These are phyloP conservation scores for Epinephelus lanceolatus DNA, from an alignment of 2,113 vertebrate genomes.

Conservation along the genomic window DNA sequence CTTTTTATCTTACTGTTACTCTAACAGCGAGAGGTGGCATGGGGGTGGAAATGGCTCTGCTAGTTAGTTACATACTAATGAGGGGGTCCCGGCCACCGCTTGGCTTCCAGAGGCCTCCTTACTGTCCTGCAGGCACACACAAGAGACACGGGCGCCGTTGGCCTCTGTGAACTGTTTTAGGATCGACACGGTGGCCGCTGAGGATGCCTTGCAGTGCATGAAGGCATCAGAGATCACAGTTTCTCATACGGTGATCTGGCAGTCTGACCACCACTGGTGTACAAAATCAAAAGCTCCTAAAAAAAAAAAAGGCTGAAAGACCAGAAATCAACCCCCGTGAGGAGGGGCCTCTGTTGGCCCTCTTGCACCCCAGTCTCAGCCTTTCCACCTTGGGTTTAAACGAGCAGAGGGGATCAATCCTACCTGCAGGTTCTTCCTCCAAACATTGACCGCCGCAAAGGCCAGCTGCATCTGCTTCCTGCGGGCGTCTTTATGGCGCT, in stretches of 20 bases:
- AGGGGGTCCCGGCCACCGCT: constrained; percentile 81
- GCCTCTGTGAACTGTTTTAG: constrained; percentile 53
- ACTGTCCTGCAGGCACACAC: constrained; percentile 87
- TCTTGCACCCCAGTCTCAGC: constrained; percentile 9
- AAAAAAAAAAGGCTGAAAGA: constrained; percentile 15
- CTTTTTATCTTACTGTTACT: constrained; percentile 47
- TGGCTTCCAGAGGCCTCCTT: constrained; percentile 83
- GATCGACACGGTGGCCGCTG: constrained; percentile 59
- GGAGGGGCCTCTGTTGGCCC: constrained; percentile 29
- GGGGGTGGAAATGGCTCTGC: constrained; percentile 63
- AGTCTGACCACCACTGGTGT: constrained; percentile 8
- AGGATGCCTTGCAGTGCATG: constrained; percentile 15
- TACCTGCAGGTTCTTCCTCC: constrained; percentile 99
- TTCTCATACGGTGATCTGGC: constrained; percentile 23
- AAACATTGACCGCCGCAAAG: constrained; percentile 98
- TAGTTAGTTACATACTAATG: constrained; percentile 84
- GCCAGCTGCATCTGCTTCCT: constrained; percentile 99
- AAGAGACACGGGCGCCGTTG: constrained; percentile 79
- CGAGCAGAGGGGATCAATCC: constrained; percentile 65
- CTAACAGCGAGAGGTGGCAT: constrained; percentile 64
- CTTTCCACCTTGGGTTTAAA: constrained; percentile 23
- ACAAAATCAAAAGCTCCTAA: constrained; percentile 21
- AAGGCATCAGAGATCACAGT: constrained; percentile 44
- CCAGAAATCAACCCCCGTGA: background rate
- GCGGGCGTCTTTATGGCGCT: constrained; percentile 98